Base-by-base conservation (phyloP, 2,888 invertebrate species). In the Stenichneumon culpator region DNA sequence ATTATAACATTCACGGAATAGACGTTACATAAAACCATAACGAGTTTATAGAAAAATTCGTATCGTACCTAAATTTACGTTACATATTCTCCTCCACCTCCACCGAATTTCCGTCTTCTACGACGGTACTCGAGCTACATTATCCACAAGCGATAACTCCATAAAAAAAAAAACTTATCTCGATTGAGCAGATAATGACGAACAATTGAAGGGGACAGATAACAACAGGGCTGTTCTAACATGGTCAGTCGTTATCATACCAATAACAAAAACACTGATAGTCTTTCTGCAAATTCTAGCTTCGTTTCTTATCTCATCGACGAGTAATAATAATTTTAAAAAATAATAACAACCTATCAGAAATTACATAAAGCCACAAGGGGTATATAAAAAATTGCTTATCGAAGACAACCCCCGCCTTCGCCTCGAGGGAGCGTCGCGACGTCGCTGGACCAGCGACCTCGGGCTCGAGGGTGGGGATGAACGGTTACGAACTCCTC, bases 371-470 rank as follows among this genome's bases (percentile, higher is more conserved):
- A 65, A 65, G 36, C 19, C 7, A 39, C 5, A 9, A 6, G 19
- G 54, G 19, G 52, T n/a, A 54, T 4, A 16, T 11, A n/a, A 22
- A 72, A 19, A 14, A 9, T 3, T 54, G 16, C 16, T 6, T 32
- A 14, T 25, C 4, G 14, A 2, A 39, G 19, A 0, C 57, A 25
- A 2, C 57, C 57, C 73, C 60, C 7, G 44, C 19, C 9, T 7
- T 36, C 14, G 36, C 22, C 22, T 73, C 73, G 60, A 44, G 44
- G 32, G 73, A 47, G 73, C n/a, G 60, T 57, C 72, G 54, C 36
- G 72, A 70, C 69, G 44, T 6, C 32, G 50, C 65, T 70, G 75
- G 70, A 75, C 79, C 75, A 44, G 75, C 75, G 57, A 83, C 70
- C 75, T 80, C 74, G 63, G 44, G 25, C 22, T 11, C 19, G 36